phyloP scores from a whole-genome alignment of 2,888 invertebrate species.

The Margaritifera margaritifera region DNA sequence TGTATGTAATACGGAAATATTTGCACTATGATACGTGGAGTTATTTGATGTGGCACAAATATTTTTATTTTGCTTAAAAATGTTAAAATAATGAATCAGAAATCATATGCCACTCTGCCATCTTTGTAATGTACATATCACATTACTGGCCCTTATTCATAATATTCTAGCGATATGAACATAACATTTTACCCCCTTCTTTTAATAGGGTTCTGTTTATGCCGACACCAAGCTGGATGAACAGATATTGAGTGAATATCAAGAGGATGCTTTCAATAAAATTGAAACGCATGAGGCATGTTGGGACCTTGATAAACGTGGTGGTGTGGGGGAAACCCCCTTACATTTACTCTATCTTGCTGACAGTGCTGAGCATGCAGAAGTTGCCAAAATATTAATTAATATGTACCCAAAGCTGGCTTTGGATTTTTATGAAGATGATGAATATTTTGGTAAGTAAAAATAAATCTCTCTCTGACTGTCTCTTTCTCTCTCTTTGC shows the following conservation, averaged over 20 bases:
- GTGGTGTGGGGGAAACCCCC: conserved; percentile 94
- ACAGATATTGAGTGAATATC: conserved; percentile 48
- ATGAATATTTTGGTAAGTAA: conserved; percentile 91
- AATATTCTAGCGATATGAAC: no score
- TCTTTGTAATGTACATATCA: no score
- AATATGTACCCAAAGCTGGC: conserved; percentile 93
- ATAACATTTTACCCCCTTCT: no score
- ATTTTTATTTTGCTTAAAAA: no score
- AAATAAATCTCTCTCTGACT: not conserved
- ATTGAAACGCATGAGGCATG: conserved; percentile 81
- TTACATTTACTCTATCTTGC: conserved; percentile 96
- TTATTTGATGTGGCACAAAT: no score
- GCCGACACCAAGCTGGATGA: conserved; percentile 47
- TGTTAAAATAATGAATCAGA: no score
- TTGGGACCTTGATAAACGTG: conserved; percentile 98
- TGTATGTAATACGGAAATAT: no score
- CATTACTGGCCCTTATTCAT: no score
- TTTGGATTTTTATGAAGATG: conserved; percentile 95
- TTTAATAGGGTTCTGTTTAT: conserved; percentile 18
- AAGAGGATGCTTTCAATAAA: conserved; percentile 53
- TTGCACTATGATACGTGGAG: no score
- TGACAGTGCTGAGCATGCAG: conserved; percentile 87
- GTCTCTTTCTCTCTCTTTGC: no score
- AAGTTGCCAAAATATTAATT: conserved; percentile 90
- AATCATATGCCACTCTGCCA: no score